Conservation (phyloP, 2,888 invertebrate species). For the Macaria liturata region DNA sequence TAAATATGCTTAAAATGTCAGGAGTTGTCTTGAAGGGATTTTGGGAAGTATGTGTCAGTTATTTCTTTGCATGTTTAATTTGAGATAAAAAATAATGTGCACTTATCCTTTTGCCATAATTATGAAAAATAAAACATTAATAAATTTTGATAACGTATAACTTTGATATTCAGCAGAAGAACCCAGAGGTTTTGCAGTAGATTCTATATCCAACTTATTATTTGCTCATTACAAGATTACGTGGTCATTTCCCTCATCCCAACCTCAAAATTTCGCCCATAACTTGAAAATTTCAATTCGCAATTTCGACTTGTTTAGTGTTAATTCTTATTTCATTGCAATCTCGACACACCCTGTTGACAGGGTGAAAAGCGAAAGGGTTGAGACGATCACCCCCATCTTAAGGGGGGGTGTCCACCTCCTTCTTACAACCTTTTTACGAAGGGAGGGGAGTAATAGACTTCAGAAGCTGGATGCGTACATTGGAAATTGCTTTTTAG, state of each 20-base stretch:
- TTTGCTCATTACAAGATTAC: too few relatives aligned
- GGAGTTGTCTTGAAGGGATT: neutral
- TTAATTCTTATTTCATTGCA: conserved; percentile 37
- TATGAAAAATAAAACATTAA: too few relatives aligned
- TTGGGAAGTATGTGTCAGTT: too few relatives aligned
- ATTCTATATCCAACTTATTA: too few relatives aligned
- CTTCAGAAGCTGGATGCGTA: conserved; percentile 61
- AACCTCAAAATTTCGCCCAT: too few relatives aligned
- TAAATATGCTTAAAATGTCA: conserved; percentile 4
- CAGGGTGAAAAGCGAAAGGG: conserved; percentile 82
- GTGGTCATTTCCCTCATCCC: too few relatives aligned
- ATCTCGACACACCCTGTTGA: conserved; percentile 64
- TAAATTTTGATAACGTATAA: too few relatives aligned
- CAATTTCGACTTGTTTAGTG: conserved; percentile 14
- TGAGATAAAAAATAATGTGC: too few relatives aligned
- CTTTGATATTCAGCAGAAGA: too few relatives aligned
- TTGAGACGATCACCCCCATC: conserved; percentile 74
- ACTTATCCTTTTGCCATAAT: too few relatives aligned
- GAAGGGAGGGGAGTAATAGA: conserved; percentile 73
- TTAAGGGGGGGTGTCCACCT: conserved; percentile 68
- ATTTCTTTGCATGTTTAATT: too few relatives aligned
- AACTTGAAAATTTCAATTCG: conserved; percentile 5
- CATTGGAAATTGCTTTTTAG: conserved; percentile 40
- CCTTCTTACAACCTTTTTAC: conserved; percentile 83
- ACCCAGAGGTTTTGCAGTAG: too few relatives aligned